These are phyloP conservation scores for Parascotia fuliginaria DNA, from an alignment of 2,888 invertebrate genomes.

Conservation along the genomic window DNA sequence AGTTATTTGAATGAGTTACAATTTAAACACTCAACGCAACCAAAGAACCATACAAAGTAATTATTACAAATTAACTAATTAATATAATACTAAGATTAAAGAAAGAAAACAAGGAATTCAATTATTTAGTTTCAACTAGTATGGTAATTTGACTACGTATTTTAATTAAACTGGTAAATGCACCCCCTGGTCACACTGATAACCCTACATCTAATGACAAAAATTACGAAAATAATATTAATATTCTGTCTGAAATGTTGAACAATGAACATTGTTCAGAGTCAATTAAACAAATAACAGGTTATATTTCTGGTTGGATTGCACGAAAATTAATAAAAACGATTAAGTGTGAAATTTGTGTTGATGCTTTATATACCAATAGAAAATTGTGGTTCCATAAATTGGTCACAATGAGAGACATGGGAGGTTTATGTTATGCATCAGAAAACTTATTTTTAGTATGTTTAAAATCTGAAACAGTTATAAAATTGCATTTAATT, in stretches of 20 bases:
- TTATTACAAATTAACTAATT: no score
- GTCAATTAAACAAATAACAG: constrained; percentile 15
- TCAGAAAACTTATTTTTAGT: constrained; percentile 14
- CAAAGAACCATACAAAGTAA: no score
- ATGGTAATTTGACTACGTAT: no score
- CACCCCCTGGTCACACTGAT: no score
- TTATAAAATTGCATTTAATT: not conserved
- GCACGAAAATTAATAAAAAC: constrained; percentile 5
- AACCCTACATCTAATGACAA: no score
- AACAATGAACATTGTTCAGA: constrained; percentile 4
- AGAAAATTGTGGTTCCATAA: constrained; percentile 16
- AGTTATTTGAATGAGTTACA: no score
- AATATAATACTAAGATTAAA: no score
- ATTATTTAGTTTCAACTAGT: no score
- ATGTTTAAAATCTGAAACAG: constrained; percentile 13
- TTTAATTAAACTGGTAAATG: no score
- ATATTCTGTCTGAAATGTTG: constrained; percentile 5
- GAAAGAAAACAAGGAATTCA: no score
- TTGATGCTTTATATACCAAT: constrained; percentile 4
- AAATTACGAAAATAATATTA: constrained; percentile 3
- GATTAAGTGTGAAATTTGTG: constrained; percentile 18
- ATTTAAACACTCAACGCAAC: no score
- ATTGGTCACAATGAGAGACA: constrained; percentile 17
- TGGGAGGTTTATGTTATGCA: constrained; percentile 21
- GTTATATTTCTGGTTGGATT: constrained; percentile 20